Evolutionary conservation across 2,113 vertebrate genomes (phyloP).

Genomic region (Dasyornis broadbenti): DNA sequence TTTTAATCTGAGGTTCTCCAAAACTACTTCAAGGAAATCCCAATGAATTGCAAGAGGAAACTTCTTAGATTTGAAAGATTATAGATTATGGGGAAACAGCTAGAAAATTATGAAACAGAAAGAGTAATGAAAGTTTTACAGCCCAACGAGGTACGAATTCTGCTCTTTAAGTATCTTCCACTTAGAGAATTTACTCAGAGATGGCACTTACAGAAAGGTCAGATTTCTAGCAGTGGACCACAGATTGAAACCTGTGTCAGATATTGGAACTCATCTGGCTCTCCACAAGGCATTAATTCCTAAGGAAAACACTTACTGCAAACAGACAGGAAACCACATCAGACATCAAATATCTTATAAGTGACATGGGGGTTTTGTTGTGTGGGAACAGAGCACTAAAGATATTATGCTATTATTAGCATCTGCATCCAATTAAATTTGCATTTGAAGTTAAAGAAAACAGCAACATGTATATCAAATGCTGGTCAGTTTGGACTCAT

Average conservation of each 20-base stretch:
- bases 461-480: neutral
- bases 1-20: neutral
- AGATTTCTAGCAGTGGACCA: neutral
- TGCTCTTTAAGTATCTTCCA: neutral
- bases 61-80: neutral
- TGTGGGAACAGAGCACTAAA: neutral
- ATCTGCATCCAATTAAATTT: neutral
- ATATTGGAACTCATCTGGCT: neutral
- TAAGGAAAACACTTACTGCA: constrained; percentile 7
- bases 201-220: neutral
- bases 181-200: neutral
- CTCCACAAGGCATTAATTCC: neutral
- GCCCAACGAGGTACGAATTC: neutral
- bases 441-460: neutral
- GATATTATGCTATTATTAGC: neutral
- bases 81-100: neutral
- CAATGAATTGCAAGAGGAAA: neutral
- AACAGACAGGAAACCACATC: neutral
- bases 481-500: neutral
- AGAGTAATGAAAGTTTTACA: neutral
- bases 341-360: neutral
- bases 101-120: neutral
- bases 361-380: neutral
- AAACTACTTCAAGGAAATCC: neutral
- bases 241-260: neutral